These are phyloP conservation scores for Burhinus bistriatus DNA, from an alignment of 2,113 vertebrate genomes.

Conservation along the genomic window DNA sequence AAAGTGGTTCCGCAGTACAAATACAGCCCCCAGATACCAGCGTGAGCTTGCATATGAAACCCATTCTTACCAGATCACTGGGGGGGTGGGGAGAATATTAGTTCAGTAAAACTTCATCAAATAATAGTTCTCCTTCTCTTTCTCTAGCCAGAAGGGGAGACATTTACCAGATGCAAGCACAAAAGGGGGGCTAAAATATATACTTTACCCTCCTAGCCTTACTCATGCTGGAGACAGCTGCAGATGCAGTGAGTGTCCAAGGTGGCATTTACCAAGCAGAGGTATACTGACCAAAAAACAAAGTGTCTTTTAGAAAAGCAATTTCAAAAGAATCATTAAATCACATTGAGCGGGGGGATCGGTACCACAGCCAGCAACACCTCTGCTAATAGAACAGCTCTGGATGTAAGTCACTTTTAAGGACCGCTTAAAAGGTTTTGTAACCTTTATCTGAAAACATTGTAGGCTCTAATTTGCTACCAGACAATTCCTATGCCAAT, in stretches of 20 bases:
- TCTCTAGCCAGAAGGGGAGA: background rate
- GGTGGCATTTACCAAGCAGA: background rate
- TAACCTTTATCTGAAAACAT: background rate
- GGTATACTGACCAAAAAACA: background rate
- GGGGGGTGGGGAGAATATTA: background rate
- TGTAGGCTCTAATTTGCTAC: background rate
- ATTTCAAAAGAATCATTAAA: background rate
- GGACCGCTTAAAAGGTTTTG: background rate
- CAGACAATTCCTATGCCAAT: background rate
- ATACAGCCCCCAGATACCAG: no score
- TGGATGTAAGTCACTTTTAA: background rate
- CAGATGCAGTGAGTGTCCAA: background rate
- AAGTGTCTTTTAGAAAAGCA: background rate
- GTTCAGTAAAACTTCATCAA: background rate
- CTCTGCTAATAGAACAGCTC: background rate
- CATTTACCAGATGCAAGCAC: background rate
- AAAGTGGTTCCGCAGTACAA: background rate
- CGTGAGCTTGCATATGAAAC: background rate
- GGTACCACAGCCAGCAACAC: background rate
- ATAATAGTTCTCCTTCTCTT: background rate
- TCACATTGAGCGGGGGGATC: background rate
- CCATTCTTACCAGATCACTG: background rate
- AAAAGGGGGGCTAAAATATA: background rate
- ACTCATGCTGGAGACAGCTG: background rate
- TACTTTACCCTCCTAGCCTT: background rate